These are phyloP conservation scores for Holacanthella duospinosa DNA, from an alignment of 2,888 invertebrate species.

Conservation along the genomic window DNA sequence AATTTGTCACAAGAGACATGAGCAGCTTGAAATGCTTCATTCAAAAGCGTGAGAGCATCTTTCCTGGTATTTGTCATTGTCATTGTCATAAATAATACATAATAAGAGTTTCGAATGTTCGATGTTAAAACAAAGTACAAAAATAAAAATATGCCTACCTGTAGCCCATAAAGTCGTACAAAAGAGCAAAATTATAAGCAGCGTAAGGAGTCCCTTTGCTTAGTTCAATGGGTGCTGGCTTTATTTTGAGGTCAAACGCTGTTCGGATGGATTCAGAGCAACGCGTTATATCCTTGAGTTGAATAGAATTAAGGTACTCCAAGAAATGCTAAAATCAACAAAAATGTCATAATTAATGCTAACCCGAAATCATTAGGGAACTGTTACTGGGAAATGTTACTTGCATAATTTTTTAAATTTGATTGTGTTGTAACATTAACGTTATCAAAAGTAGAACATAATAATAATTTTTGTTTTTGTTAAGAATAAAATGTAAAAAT, in stretches of 20 bases:
- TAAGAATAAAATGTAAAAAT: no score
- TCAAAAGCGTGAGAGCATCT: conserved; percentile 27
- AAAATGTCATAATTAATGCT: no score
- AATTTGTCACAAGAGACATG: conserved; percentile 30
- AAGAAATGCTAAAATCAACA: conserved; percentile 80
- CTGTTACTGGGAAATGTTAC: no score
- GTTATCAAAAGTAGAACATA: no score
- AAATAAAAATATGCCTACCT: conserved; percentile 16
- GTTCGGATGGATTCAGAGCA: conserved; percentile 28
- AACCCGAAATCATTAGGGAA: no score
- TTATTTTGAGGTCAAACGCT: conserved; percentile 31
- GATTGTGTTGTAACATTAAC: no score
- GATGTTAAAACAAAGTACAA: neutral
- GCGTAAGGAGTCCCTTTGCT: conserved; percentile 34
- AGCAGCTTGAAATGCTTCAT: conserved; percentile 34
- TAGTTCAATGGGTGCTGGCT: conserved; percentile 26
- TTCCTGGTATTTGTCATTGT: no score
- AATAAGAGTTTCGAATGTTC: no score
- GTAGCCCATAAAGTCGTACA: conserved; percentile 28
- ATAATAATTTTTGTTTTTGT: no score
- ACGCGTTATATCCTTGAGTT: conserved; percentile 56
- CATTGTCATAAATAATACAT: conserved; percentile 3
- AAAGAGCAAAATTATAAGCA: conserved; percentile 33
- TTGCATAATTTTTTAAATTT: no score
- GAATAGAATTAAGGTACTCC: conserved; percentile 76